A percentile compares a stretch with the other conserved stretches of the same genome.
Conservation (phyloP, 2,797 vertebrate species). For the Nyctibius grandis region DNA sequence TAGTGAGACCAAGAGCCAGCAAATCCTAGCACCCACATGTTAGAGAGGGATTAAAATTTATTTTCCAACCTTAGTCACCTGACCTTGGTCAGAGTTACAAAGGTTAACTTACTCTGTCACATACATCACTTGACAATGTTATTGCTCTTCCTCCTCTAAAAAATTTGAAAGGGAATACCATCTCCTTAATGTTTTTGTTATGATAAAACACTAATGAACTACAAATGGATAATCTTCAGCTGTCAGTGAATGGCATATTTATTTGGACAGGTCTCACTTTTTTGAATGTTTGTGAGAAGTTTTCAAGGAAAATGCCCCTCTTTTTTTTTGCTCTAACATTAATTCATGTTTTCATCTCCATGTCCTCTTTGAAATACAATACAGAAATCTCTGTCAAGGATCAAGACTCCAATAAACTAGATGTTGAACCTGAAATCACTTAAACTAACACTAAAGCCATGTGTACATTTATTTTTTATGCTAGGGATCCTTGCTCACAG, state of each 20-base stretch:
- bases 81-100: not conserved
- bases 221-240: not conserved
- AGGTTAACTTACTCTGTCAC: not conserved
- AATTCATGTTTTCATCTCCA: not conserved
- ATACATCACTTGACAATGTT: not conserved
- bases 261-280: constrained; percentile 15
- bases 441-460: not conserved
- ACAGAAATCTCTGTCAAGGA: not conserved
- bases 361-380: not conserved
- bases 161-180: not conserved
- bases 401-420: not conserved
- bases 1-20: not conserved
- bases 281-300: not conserved
- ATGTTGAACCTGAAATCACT: not conserved
- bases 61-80: not conserved
- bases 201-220: not conserved
- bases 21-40: not conserved
- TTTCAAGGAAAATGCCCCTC: not conserved
- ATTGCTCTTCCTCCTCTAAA: not conserved
- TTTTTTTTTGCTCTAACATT: not conserved
- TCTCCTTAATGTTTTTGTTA: not conserved
- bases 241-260: not conserved
- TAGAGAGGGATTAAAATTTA: not conserved
- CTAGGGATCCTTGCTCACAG: not conserved
- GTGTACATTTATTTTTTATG: not conserved